Conservation (phyloP, 2,113 vertebrate genomes). For the Pongo abelii region DNA sequence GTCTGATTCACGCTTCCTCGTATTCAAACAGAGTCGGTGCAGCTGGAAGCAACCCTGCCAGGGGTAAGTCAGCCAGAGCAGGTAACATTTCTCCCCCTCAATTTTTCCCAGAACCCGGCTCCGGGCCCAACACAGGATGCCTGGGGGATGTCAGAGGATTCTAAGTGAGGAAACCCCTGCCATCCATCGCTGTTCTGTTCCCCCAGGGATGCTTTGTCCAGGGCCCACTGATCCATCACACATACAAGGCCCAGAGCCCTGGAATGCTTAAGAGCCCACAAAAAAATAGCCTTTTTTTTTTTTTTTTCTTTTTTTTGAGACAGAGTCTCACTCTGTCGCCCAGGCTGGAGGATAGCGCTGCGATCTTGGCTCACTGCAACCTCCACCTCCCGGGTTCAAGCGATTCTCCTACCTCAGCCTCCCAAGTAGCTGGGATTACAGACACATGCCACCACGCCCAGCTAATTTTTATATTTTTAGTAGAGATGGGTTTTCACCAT, state of each 20-base stretch:
- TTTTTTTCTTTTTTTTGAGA: not conserved
- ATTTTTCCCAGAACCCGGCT: conserved; percentile 66
- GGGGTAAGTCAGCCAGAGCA: conserved; percentile 22
- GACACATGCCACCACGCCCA: accelerated
- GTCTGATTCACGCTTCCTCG: conserved; percentile 85
- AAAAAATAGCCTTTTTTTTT: not conserved
- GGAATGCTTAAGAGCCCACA: not conserved
- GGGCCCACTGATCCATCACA: accelerated
- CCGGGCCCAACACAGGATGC: accelerated
- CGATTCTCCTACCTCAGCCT: not conserved
- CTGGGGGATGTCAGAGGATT: accelerated
- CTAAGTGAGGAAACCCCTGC: not conserved
- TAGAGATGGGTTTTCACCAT: not conserved
- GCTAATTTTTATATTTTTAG: not conserved
- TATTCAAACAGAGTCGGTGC: conserved; percentile 77
- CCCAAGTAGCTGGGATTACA: not conserved
- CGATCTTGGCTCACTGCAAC: not conserved
- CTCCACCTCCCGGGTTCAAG: not conserved
- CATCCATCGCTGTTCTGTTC: accelerated
- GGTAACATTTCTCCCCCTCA: conserved; percentile 33
- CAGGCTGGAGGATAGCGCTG: not conserved
- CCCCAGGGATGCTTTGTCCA: not conserved
- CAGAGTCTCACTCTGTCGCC: not conserved
- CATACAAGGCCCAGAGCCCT: not conserved
- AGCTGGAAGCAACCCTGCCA: conserved; percentile 53